A percentile compares a stretch with the other conserved stretches of the same genome.
These are phyloP conservation scores for Spodoptera frugiperda DNA, from an alignment of 1,140 invertebrate genomes.

Conservation along the genomic window DNA sequence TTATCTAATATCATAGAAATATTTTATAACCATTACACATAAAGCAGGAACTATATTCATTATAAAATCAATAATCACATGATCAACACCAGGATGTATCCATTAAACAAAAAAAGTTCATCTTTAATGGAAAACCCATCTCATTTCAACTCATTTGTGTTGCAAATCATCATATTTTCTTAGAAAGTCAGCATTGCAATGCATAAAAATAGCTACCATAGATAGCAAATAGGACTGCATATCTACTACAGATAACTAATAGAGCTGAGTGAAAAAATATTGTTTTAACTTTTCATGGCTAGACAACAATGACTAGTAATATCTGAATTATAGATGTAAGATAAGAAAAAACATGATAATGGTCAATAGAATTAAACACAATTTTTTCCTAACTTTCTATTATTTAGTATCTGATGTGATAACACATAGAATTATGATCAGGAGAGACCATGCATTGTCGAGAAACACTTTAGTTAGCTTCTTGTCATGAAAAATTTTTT, in stretches of 20 bases:
- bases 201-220: conserved; percentile 33
- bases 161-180: conserved; percentile 36
- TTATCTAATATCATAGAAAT: too few relatives aligned
- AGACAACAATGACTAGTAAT: not conserved
- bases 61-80: not conserved
- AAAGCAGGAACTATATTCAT: not conserved
- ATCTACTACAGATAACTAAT: not conserved
- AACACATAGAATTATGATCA: too few relatives aligned
- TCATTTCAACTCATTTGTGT: conserved; percentile 38
- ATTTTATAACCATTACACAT: too few relatives aligned
- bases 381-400: too few relatives aligned
- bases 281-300: not conserved
- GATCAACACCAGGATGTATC: conserved; percentile 11
- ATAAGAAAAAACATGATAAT: too few relatives aligned
- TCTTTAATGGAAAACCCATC: conserved; percentile 1
- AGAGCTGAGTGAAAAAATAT: not conserved
- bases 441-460: too few relatives aligned
- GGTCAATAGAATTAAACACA: too few relatives aligned
- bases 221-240: not conserved
- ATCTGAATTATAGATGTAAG: too few relatives aligned
- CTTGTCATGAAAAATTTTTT: not conserved
- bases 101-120: conserved; percentile 11
- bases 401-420: too few relatives aligned
- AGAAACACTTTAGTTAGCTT: not conserved
- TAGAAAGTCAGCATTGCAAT: conserved; percentile 30